These are phyloP conservation scores for Acanthopleura granulata DNA, from an alignment of 2,888 invertebrate genomes.

Conservation along the genomic window DNA sequence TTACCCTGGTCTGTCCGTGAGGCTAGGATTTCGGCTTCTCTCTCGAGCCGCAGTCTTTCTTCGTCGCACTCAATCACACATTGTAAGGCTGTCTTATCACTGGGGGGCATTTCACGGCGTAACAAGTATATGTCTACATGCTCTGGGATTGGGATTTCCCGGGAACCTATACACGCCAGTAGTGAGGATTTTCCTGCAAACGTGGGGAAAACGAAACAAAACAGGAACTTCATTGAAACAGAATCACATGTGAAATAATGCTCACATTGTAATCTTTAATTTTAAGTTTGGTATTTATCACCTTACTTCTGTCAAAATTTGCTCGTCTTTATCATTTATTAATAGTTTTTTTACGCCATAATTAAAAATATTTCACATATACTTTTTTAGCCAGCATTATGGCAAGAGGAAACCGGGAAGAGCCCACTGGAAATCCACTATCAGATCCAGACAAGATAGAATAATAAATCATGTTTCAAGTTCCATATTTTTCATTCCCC, in stretches of 20 bases:
- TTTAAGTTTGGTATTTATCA: too few relatives aligned
- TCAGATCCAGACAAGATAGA: too few relatives aligned
- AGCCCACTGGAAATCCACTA: too few relatives aligned
- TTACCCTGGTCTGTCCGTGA: constrained; percentile 87
- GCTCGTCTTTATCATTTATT: too few relatives aligned
- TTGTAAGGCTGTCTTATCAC: constrained; percentile 93
- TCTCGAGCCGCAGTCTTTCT: constrained; percentile 90
- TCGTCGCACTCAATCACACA: constrained; percentile 99
- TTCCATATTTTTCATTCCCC: too few relatives aligned
- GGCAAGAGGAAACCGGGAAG: too few relatives aligned
- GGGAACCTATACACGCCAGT: constrained; percentile 89
- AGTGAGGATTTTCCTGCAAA: constrained; percentile 89
- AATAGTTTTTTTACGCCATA: too few relatives aligned
- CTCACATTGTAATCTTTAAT: too few relatives aligned
- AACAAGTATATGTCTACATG: constrained; percentile 98
- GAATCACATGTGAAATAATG: background rate
- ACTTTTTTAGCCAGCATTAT: too few relatives aligned
- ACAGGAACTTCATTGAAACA: background rate
- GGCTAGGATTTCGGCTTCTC: constrained; percentile 89
- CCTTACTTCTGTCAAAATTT: too few relatives aligned
- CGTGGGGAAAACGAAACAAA: background rate
- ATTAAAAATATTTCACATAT: too few relatives aligned
- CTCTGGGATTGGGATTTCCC: constrained; percentile 94
- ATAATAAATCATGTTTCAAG: too few relatives aligned
- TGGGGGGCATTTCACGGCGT: constrained; percentile 98